Percentiles rank a stretch among this genome's conserved stretches.
Conservation (phyloP, 2,113 vertebrate genomes). For the Brevimyrus niger region DNA sequence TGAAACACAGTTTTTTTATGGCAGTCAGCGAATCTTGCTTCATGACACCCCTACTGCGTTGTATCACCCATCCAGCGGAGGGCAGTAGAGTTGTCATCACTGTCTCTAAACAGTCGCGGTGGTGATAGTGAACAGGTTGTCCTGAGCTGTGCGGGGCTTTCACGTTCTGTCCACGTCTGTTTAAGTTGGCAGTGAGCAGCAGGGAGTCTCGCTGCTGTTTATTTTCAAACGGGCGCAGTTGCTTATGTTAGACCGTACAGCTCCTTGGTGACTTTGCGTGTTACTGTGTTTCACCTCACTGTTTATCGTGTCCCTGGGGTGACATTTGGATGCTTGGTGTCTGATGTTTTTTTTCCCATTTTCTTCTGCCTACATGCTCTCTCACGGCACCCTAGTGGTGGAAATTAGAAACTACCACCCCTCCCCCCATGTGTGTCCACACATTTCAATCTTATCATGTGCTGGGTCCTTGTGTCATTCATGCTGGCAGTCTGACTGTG, state of each 20-base stretch:
- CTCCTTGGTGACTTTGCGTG: conserved; percentile 22
- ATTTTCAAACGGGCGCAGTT: conserved; percentile 28
- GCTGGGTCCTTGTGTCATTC: background rate
- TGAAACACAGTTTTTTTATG: background rate
- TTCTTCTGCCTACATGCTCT: background rate
- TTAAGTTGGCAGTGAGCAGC: conserved; percentile 43
- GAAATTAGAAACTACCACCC: background rate
- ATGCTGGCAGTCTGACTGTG: background rate
- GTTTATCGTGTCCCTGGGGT: background rate
- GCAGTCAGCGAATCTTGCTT: background rate
- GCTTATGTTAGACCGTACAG: conserved; percentile 25
- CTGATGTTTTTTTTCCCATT: background rate
- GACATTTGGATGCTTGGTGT: background rate
- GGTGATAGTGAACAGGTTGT: background rate
- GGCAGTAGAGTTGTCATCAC: background rate
- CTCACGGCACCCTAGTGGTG: background rate
- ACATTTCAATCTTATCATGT: background rate
- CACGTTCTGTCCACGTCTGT: conserved; percentile 12
- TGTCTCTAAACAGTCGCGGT: background rate
- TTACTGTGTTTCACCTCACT: background rate
- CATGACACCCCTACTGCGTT: background rate
- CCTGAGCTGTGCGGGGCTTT: background rate
- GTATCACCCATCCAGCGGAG: background rate
- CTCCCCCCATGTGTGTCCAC: background rate
- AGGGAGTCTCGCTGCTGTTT: conserved; percentile 27